Base-by-base conservation (phyloP, 1,140 invertebrate genomes). In the Polypedilum vanderplanki region DNA sequence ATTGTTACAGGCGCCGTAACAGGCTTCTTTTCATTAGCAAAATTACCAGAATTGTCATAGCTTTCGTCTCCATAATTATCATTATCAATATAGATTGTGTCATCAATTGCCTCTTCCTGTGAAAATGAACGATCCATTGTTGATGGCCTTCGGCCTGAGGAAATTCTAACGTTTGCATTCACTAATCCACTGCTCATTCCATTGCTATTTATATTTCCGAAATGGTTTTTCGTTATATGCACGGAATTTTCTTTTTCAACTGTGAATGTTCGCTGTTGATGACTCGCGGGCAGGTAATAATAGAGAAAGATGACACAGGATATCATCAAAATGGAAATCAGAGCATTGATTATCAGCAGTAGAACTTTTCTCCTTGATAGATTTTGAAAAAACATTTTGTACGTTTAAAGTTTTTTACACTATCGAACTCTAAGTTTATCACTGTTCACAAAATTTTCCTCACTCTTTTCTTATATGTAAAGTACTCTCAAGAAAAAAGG, bases 351-450 rank as follows among this genome's bases (percentile, higher is more conserved):
- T 18, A 70, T 70, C 7, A 70, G 65, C 65, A 70, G 20, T 8
- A 70, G 65, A 18, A 70, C 20, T 70, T 70, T 70, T 20, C 65
- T 17, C 10, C 20, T 70, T 22, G 65, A 70, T 18, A 70, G 65
- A 70, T 70, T 70, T 70, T 70, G 65, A 17, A 70, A 70, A 70
- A 70, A 70, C 65, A 70, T 70, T 70, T 70, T 70, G 24, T 33
- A 33, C 24, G 24, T 33, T 33, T 33, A 33, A 1, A 33, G 2
- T 33, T 33, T 33, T 33, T 33, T 33, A 33, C 24, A 33, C 24
- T 33, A 33, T 33, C 24, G 5, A 5, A 33, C 24, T 33, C n/a
- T n/a, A n/a, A n/a, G n/a, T n/a, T n/a, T 3, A 33, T 33, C 24
- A 33, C 24, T 33, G 24, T 33, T 33, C 24, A 33, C 24, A 33